A percentile compares a stretch with the other conserved stretches of the same genome.
Evolutionary conservation across 2,888 invertebrate species (phyloP).

Genomic region (Pseudanteris insignis): DNA sequence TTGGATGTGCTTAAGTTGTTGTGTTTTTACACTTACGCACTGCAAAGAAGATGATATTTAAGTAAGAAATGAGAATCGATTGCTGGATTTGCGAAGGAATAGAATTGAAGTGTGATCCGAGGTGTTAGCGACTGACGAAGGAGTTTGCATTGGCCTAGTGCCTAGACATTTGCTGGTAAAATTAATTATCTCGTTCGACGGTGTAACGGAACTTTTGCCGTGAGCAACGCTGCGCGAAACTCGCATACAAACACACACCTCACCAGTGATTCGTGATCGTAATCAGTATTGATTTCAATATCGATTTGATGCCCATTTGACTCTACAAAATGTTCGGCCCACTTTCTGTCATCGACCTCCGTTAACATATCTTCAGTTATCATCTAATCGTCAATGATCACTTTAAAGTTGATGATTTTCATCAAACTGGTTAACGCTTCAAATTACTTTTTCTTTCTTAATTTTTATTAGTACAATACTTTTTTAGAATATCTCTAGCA

Average conservation of each 20-base stretch:
- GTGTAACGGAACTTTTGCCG: conserved; percentile 63
- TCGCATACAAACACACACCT: conserved; percentile 18
- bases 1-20: no score
- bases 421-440: no score
- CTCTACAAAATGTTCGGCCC: no score
- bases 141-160: conserved; percentile 61
- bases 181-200: conserved; percentile 64
- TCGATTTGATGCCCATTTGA: conserved; percentile 6
- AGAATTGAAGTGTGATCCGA: conserved; percentile 41
- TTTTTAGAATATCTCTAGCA: no score
- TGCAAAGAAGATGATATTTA: no score
- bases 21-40: no score
- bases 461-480: no score
- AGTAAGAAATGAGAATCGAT: conserved; percentile 6
- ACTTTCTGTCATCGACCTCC: no score
- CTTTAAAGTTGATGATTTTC: no score
- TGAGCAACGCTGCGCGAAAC: conserved; percentile 43
- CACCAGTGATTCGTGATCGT: conserved; percentile 23
- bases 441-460: no score
- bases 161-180: conserved; percentile 59
- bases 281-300: conserved; percentile 41
- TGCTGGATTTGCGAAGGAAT: conserved; percentile 26
- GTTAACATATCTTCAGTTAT: no score
- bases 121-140: conserved; percentile 44
- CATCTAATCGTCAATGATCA: no score